phyloP scores from a whole-genome alignment of 2,797 vertebrate genomes.

The Lacerta agilis region DNA sequence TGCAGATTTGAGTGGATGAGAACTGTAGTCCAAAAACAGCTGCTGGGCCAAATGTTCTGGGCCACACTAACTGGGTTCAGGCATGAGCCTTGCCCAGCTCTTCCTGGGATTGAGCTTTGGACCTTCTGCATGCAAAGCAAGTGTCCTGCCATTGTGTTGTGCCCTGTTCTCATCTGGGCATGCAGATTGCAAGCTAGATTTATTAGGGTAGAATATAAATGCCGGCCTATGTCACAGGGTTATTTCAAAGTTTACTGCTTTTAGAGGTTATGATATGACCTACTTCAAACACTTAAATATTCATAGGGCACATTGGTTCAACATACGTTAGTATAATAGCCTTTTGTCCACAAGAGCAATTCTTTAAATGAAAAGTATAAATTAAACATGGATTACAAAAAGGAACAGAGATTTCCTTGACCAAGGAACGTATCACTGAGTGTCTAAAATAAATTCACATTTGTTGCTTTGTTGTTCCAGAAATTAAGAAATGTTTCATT shows the following conservation, averaged over 20 bases:
- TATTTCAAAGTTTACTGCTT: background rate
- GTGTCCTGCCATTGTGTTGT: background rate
- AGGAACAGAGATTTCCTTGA: background rate
- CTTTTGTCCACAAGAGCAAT: background rate
- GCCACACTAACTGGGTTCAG: background rate
- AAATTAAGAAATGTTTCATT: slow-evolving; percentile 8
- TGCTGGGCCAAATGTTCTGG: no score
- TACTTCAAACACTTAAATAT: background rate
- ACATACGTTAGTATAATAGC: background rate
- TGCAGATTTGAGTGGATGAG: no score
- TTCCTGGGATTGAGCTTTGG: no score
- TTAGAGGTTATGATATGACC: background rate
- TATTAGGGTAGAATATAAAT: background rate
- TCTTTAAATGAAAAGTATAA: background rate
- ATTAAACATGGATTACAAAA: background rate
- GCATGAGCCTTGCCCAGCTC: background rate
- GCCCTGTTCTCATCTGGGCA: background rate
- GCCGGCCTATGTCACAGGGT: background rate
- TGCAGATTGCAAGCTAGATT: background rate
- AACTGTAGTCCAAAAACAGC: no score
- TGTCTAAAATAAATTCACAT: background rate
- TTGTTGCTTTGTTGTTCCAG: background rate
- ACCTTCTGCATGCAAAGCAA: background rate
- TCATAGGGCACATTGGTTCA: background rate
- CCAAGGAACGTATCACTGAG: background rate